Percentiles rank a stretch among this genome's conserved stretches.
These are phyloP conservation scores for Globia sparganii DNA, from an alignment of 2,888 invertebrate genomes.

Conservation along the genomic window DNA sequence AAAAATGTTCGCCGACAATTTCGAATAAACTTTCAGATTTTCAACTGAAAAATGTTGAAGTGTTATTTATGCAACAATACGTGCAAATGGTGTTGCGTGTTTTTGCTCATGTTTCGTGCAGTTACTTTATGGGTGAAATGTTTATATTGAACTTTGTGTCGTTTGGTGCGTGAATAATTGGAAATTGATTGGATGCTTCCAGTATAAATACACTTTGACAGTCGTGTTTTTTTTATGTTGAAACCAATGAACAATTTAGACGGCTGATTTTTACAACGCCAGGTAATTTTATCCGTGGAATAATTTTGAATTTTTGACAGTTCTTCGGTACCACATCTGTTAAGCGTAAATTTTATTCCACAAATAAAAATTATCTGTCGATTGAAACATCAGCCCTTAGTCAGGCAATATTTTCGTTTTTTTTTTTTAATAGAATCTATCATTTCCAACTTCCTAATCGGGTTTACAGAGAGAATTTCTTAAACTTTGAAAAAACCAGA, in stretches of 20 bases:
- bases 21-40: conserved; percentile 52
- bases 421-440: neutral
- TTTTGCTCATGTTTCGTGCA: conserved; percentile 33
- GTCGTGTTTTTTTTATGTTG: neutral
- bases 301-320: no score
- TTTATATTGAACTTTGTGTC: conserved; percentile 5
- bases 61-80: conserved; percentile 53
- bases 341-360: no score
- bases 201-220: conserved; percentile 3
- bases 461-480: neutral
- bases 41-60: conserved; percentile 47
- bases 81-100: conserved; percentile 32
- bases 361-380: no score
- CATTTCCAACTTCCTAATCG: neutral
- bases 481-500: conserved; percentile 15
- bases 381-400: no score
- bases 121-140: conserved; percentile 29
- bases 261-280: no score
- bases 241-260: conserved; percentile 8
- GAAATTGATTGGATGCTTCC: conserved; percentile 21
- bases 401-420: neutral
- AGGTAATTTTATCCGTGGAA: neutral
- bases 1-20: conserved; percentile 55
- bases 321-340: no score
- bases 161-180: conserved; percentile 15